These are phyloP conservation scores for Cataglyphis cursor DNA, from an alignment of 2,888 invertebrate species.

Conservation along the genomic window DNA sequence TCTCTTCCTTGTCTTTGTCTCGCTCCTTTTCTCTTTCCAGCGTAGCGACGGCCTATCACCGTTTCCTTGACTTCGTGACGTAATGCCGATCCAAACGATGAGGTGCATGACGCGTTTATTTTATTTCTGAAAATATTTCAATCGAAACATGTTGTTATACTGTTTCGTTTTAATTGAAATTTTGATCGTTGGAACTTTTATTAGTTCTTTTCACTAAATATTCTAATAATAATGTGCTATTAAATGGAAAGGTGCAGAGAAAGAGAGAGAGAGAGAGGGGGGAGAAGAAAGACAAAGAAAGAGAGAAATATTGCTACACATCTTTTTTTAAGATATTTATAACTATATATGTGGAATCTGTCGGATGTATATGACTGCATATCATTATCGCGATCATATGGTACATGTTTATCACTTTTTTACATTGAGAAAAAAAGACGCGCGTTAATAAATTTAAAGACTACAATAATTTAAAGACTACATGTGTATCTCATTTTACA, in stretches of 20 bases:
- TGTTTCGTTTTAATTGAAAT: constrained; percentile 34
- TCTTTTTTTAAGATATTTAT: not conserved
- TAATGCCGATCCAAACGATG: constrained; percentile 52
- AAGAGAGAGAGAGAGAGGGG: too few species aligned
- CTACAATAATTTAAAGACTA: not conserved
- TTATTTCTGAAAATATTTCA: constrained; percentile 45
- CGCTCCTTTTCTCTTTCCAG: constrained; percentile 32
- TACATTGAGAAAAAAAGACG: too few species aligned
- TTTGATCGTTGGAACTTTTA: not conserved
- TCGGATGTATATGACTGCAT: not conserved
- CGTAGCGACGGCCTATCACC: constrained; percentile 46
- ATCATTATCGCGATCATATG: not conserved
- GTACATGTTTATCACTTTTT: not conserved
- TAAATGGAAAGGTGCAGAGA: not conserved
- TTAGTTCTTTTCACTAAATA: not conserved
- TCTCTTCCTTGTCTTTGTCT: constrained; percentile 35
- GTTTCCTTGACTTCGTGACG: constrained; percentile 62
- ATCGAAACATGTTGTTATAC: constrained; percentile 2
- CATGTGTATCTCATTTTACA: not conserved
- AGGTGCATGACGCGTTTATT: constrained; percentile 22
- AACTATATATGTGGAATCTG: not conserved
- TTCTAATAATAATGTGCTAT: not conserved
- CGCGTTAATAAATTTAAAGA: not conserved
- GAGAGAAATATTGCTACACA: not conserved
- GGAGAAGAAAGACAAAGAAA: not conserved